A percentile compares a stretch with the other conserved stretches of the same genome.
Evolutionary conservation across 2,797 vertebrate genomes (phyloP).

Genomic region (Tinamus major): DNA sequence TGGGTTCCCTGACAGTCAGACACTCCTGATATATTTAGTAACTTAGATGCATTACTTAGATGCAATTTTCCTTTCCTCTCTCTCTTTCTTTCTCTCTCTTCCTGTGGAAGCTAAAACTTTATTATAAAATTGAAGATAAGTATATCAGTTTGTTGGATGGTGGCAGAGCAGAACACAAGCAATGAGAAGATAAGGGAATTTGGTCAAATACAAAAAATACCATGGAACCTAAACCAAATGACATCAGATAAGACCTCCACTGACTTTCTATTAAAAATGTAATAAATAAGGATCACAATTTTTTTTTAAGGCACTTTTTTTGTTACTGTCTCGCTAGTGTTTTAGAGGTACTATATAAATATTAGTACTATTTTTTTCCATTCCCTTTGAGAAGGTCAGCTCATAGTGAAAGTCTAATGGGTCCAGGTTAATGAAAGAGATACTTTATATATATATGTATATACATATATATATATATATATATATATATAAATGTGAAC

Average conservation of each 20-base stretch:
- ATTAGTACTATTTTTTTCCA: not conserved
- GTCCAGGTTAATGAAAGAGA: not conserved
- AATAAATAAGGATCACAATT: conserved; percentile 80
- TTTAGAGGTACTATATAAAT: conserved; percentile 36
- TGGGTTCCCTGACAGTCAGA: conserved; percentile 19
- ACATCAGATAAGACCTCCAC: conserved; percentile 80
- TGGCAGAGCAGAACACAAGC: conserved; percentile 77
- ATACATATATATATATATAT: too few species aligned
- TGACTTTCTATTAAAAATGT: conserved; percentile 82
- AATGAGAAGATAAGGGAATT: conserved; percentile 82
- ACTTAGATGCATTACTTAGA: conserved; percentile 43
- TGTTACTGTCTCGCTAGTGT: conserved; percentile 48
- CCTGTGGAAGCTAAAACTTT: conserved; percentile 78
- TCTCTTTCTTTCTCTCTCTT: conserved; percentile 8
- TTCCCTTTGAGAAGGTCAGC: not conserved
- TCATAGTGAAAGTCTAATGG: not conserved
- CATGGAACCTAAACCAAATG: conserved; percentile 79
- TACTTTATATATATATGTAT: too few species aligned
- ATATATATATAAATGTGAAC: not conserved
- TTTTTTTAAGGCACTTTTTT: conserved; percentile 9
- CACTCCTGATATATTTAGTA: conserved; percentile 60
- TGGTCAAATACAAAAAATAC: conserved; percentile 80
- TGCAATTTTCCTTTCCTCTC: conserved; percentile 45
- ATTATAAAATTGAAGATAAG: conserved; percentile 83
- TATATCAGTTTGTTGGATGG: conserved; percentile 77